Base-by-base conservation (phyloP, 2,797 vertebrate genomes). In the Siniperca scherzeri region DNA sequence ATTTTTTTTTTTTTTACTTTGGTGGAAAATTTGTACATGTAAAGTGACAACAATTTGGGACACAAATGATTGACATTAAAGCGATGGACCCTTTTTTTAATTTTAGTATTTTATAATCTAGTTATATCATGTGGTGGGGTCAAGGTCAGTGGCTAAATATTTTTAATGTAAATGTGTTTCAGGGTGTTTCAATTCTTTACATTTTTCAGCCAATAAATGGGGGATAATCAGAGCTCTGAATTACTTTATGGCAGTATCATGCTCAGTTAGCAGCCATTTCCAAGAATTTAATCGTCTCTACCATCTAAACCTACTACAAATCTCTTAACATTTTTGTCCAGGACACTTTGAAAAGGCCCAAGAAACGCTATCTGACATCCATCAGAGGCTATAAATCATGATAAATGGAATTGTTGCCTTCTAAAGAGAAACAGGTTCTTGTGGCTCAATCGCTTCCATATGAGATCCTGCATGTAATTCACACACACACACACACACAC, bases 391-490 rank as follows among this genome's bases (percentile, higher is more conserved):
- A 81, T 91, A 91, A 88, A 93, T 91, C 89, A 87, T 53, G 70
- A 84, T 91, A 76, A 89, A 90, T 81, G 75, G 76, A 86, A 80
- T 52, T 67, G 78, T 38, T 92, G 75, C 82, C 62, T 82, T 53
- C 64, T 91, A 70, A 90, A 87, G 75, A 76, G 81, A 92, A 92
- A 87, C 80, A 82, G 80, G 69, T 85, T 85, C 50, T 76, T 5
- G 21, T 42, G 40, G 40, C 85, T 66, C 84, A 90, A 93, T 93
- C 30, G 17, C 84, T 94, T 93, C 93, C 94, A 94, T 84, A 92
- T 93, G 93, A 88, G 50, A 88, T 33, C 27, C 48, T 68, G 56
- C 66, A 50, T 80, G 21, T 42, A 57, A 62, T 21, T n/a, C 68
- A 72, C 67, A 68, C 48, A 79, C 44, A 65, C 71, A 70, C 70